A percentile compares a stretch with the other conserved stretches of the same genome.
These are phyloP conservation scores for Pissodes strobi DNA, from an alignment of 1,140 invertebrate species.

Conservation along the genomic window DNA sequence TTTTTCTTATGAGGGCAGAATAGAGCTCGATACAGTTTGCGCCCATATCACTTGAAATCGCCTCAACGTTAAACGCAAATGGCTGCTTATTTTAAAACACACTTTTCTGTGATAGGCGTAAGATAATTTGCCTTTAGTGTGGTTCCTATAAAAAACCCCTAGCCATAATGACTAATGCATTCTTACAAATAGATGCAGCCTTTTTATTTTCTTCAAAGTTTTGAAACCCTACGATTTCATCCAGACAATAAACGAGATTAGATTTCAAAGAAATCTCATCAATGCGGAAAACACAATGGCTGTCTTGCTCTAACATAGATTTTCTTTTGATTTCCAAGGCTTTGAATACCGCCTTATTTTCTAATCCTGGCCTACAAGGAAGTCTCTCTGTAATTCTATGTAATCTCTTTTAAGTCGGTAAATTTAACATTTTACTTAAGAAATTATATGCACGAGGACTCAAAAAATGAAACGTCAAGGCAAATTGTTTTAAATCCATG, in stretches of 20 bases:
- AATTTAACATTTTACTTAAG: conserved; percentile 3
- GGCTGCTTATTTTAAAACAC: too few relatives aligned
- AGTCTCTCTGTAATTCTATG: not conserved
- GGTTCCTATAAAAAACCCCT: too few relatives aligned
- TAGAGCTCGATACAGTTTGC: too few relatives aligned
- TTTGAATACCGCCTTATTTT: conserved; percentile 9
- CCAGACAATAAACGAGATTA: conserved; percentile 38
- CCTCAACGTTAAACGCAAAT: too few relatives aligned
- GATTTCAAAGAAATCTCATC: conserved; percentile 45
- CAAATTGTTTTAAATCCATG: conserved; percentile 8
- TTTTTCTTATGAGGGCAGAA: too few relatives aligned
- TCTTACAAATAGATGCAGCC: not conserved
- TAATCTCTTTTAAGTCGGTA: conserved; percentile 7
- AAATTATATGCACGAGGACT: too few relatives aligned
- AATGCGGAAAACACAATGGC: conserved; percentile 36
- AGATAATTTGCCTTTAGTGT: too few relatives aligned
- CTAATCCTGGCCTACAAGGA: not conserved
- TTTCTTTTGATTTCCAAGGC: conserved; percentile 12
- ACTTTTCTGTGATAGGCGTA: too few relatives aligned
- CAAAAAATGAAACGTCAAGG: conserved; percentile 19
- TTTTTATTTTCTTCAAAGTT: conserved; percentile 35
- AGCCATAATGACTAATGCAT: conserved; percentile 19
- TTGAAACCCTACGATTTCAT: conserved; percentile 42
- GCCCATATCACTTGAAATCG: too few relatives aligned
- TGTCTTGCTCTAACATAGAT: conserved; percentile 26